A percentile compares a stretch with the other conserved stretches of the same genome.
Conservation (phyloP, 2,888 invertebrate genomes). For the Auanema sp. region DNA sequence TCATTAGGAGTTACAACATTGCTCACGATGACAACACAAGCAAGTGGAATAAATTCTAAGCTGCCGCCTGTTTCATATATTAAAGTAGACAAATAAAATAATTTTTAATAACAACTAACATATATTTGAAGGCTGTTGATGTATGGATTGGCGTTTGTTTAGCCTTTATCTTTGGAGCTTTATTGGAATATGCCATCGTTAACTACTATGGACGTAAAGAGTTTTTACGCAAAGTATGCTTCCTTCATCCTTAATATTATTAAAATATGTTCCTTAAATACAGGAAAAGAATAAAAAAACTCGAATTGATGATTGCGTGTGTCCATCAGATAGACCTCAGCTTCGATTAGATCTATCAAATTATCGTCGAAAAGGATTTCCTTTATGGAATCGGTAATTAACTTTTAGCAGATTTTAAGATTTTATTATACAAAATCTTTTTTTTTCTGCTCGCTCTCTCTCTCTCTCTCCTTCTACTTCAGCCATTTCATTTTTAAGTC, state of each 20-base stretch:
- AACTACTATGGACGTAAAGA: conserved; percentile 79
- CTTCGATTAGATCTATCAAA: conserved; percentile 52
- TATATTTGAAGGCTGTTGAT: conserved; percentile 68
- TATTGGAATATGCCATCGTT: conserved; percentile 94
- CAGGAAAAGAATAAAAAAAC: conserved; percentile 54
- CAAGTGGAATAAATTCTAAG: conserved; percentile 74
- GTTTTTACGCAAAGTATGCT: conserved; percentile 50
- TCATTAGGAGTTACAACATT: conserved; percentile 61
- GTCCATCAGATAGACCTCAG: conserved; percentile 53
- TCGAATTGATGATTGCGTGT: conserved; percentile 58
- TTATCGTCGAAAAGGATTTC: conserved; percentile 32
- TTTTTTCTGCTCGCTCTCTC: too few species aligned
- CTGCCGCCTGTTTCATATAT: conserved; percentile 63
- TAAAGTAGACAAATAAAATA: conserved; percentile 29
- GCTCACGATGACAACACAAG: conserved; percentile 61
- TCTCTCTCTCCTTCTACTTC: not conserved
- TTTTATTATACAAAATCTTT: too few species aligned
- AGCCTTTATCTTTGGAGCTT: conserved; percentile 94
- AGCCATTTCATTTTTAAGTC: conserved; percentile 7
- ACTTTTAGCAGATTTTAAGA: not conserved
- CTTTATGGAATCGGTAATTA: conserved; percentile 21
- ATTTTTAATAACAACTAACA: not conserved
- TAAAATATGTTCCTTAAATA: conserved; percentile 8
- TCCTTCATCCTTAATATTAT: not conserved
- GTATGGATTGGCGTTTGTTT: conserved; percentile 72